Evolutionary conservation across 2,888 invertebrate species (phyloP), one percentile per base, ranked within the genome.

Genomic region (Drosophila suboccidentalis): DNA sequence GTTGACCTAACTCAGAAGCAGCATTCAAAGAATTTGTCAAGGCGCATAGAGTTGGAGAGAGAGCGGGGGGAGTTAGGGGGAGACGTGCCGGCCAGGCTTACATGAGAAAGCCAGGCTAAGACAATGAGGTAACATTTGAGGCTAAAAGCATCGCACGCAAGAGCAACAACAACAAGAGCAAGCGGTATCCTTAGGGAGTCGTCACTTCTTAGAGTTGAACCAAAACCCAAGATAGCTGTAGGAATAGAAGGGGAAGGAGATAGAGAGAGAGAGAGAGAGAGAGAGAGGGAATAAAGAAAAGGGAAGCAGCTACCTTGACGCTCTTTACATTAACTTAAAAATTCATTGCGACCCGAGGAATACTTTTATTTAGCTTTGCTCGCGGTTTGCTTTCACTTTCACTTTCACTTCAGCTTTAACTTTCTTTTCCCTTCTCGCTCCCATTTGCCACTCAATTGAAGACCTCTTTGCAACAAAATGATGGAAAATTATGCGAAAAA

Each of bases 251-350:
- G 29, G 38, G 22, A 13, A 4, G 54, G 15, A 19, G 26, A 19
- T 9, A 39, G 6, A 29, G 29, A 8, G 29, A 11, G 9, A 3
- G 17, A 4, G 29, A 17, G 4, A 4, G 6, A 19, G 19, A 10
- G 5, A n/a, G 26, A 38, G 8, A 43, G 55, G 53, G 32, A 58
- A 55, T 32, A 34, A 26, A 26, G 34, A 13, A 38, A 1, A 38
- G 4, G 19, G 54, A 15, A 32, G 51, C 61, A 51, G 54, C 57
- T 63, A 67, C 72, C 81, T 65, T 26, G 59, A 38, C 57, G 68
- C 80, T 83, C 83, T 87, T 82, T 85, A 66, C 82, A 76, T 79
- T 82, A 68, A 84, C 75, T 84, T 87, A 87, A 87, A 87, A 89
- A 85, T 89, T 85, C 84, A 85, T 87, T 87, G 89, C 80, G 76